Percentiles rank a stretch among this genome's conserved stretches.
Conservation (phyloP, 2,888 invertebrate genomes). For the Acrobasis repandana region DNA sequence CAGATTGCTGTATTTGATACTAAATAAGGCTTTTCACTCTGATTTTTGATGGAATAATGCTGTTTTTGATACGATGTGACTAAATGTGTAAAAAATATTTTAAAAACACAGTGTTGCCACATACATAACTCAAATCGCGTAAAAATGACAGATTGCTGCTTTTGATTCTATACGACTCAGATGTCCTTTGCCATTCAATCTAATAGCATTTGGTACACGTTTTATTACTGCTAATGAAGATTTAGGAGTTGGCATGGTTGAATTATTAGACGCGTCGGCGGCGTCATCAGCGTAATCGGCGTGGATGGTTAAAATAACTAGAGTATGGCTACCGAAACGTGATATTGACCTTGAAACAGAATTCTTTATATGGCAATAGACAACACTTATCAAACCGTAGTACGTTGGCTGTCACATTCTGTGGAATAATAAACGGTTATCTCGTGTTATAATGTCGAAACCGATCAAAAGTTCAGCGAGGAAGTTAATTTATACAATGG, state of each 20-base stretch:
- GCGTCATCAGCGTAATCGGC: too few species aligned
- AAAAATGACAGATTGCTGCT: constrained; percentile 18
- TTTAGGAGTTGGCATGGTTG: constrained; percentile 23
- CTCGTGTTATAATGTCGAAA: too few species aligned
- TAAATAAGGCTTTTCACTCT: constrained; percentile 21
- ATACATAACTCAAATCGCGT: constrained; percentile 20
- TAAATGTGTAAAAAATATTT: constrained; percentile 25
- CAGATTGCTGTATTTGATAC: constrained; percentile 26
- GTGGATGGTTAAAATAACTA: too few species aligned
- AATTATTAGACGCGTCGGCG: too few species aligned
- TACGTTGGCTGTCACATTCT: too few species aligned
- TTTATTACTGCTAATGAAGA: constrained; percentile 30
- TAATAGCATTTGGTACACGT: constrained; percentile 26
- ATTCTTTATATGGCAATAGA: too few species aligned
- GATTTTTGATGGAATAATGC: constrained; percentile 23
- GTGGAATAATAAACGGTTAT: too few species aligned
- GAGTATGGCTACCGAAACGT: too few species aligned
- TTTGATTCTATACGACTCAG: constrained; percentile 13
- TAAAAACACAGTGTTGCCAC: constrained; percentile 25
- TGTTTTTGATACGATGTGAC: constrained; percentile 25
- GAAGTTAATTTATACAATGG: too few species aligned
- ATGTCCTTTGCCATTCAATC: constrained; percentile 28
- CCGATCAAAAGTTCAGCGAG: too few species aligned
- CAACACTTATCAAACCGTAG: too few species aligned
- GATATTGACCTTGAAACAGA: too few species aligned